Evolutionary conservation across 2,113 vertebrate species (phyloP).

Genomic region (Pholis gunnellus): DNA sequence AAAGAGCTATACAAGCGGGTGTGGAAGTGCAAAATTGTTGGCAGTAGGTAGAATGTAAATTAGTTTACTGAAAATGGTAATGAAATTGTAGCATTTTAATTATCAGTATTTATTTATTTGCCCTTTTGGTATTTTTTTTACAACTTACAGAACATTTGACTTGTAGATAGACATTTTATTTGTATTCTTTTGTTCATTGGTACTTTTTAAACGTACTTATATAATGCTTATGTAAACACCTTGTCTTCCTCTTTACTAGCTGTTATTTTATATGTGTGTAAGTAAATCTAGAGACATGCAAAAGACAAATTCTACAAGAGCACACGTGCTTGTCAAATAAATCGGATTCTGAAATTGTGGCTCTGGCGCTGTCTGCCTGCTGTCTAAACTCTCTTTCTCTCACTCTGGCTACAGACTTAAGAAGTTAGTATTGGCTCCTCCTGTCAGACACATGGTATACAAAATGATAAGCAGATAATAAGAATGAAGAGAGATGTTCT

Average conservation of each 20-base stretch:
- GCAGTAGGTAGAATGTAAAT: not conserved
- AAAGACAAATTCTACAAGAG: not conserved
- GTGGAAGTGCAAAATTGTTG: not conserved
- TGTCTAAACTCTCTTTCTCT: not conserved
- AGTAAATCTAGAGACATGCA: not conserved
- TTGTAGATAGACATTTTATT: not conserved
- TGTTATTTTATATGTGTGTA: not conserved
- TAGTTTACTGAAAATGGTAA: not conserved
- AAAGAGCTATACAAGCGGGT: not conserved
- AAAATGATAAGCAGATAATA: conserved; percentile 57
- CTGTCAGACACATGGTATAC: conserved; percentile 14
- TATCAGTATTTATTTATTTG: not conserved
- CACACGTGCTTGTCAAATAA: not conserved
- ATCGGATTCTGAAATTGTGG: not conserved
- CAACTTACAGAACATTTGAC: not conserved
- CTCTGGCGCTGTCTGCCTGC: not conserved
- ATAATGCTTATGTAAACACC: not conserved
- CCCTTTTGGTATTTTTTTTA: not conserved
- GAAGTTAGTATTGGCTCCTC: conserved; percentile 15
- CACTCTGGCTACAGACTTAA: conserved; percentile 13
- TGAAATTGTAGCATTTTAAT: not conserved
- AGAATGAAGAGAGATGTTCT: conserved; percentile 43
- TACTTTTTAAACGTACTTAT: not conserved
- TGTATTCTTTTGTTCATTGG: not conserved
- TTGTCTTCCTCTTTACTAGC: not conserved